Evolutionary conservation across 2,888 invertebrate species (phyloP).

Genomic region (Eristalinus sepulchralis): DNA sequence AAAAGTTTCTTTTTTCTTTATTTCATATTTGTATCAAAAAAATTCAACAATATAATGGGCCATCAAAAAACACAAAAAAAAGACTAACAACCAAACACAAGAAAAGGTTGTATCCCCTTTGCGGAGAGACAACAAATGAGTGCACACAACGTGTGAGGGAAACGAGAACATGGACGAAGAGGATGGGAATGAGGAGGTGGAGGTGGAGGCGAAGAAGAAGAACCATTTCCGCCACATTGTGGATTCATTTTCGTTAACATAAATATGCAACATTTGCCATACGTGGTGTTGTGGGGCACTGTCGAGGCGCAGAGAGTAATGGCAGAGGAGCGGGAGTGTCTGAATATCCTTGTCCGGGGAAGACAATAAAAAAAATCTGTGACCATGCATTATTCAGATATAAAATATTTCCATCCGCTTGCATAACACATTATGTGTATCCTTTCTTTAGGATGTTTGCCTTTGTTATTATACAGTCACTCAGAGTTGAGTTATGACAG

Average conservation of each 20-base stretch:
- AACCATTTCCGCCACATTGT: slow-evolving; percentile 44
- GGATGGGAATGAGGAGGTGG: no score
- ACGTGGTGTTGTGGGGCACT: not conserved
- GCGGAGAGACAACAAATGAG: not conserved
- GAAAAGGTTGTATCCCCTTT: not conserved
- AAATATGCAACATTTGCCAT: slow-evolving; percentile 54
- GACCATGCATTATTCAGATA: slow-evolving; percentile 61
- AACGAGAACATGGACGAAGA: no score
- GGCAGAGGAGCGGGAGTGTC: not conserved
- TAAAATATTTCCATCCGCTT: slow-evolving; percentile 49
- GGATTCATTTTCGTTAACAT: slow-evolving; percentile 40
- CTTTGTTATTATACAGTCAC: slow-evolving; percentile 48
- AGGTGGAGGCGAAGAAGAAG: slow-evolving; percentile 12
- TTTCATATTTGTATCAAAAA: slow-evolving; percentile 52
- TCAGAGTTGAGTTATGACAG: slow-evolving; percentile 26
- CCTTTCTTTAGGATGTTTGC: slow-evolving; percentile 19
- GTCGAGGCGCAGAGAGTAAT: not conserved
- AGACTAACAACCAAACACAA: not conserved
- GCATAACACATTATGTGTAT: slow-evolving; percentile 13
- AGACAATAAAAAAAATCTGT: slow-evolving; percentile 55
- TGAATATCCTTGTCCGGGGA: slow-evolving; percentile 23
- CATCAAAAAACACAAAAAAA: slow-evolving; percentile 21
- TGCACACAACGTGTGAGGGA: not conserved
- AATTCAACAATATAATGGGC: slow-evolving; percentile 66
- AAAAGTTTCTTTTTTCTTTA: slow-evolving; percentile 23